These are phyloP conservation scores for Athalia rosae DNA, from an alignment of 2,888 invertebrate species.

Conservation along the genomic window DNA sequence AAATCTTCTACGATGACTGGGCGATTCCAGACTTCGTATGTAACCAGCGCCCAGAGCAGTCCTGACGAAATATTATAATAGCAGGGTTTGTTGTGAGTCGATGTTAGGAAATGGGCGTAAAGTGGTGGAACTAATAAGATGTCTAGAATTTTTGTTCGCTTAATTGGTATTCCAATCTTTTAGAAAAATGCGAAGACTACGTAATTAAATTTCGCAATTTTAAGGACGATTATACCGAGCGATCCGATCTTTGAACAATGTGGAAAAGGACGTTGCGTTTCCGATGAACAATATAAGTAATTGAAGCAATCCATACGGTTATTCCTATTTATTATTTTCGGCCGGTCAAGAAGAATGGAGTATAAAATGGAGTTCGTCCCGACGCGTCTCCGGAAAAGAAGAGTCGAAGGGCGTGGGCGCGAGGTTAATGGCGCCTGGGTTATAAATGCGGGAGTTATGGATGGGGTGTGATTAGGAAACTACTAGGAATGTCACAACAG, in stretches of 20 bases:
- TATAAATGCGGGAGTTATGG: slow-evolving; percentile 37
- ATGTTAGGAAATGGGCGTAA: slow-evolving; percentile 37
- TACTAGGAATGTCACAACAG: slow-evolving; percentile 40
- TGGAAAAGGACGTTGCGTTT: too few species aligned
- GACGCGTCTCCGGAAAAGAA: slow-evolving; percentile 17
- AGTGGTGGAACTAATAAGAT: slow-evolving; percentile 17
- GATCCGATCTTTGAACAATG: too few species aligned
- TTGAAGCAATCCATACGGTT: too few species aligned
- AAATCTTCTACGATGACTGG: slow-evolving; percentile 22
- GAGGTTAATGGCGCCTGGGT: not conserved
- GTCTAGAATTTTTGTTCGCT: slow-evolving; percentile 11
- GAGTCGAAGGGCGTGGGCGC: slow-evolving; percentile 29
- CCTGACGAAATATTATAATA: slow-evolving; percentile 35
- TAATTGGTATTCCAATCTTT: too few species aligned
- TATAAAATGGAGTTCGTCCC: not conserved
- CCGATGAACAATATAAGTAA: too few species aligned
- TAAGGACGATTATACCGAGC: too few species aligned
- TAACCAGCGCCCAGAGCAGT: slow-evolving; percentile 7
- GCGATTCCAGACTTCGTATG: not conserved
- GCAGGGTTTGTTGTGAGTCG: slow-evolving; percentile 24
- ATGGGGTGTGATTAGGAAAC: slow-evolving; percentile 43
- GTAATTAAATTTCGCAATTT: too few species aligned
- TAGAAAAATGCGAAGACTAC: too few species aligned
- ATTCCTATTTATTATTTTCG: too few species aligned
- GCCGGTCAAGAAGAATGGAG: too few species aligned